Percentiles rank a stretch among this genome's conserved stretches.
Conservation (phyloP, 2,888 invertebrate species). For the Hyalella azteca region DNA sequence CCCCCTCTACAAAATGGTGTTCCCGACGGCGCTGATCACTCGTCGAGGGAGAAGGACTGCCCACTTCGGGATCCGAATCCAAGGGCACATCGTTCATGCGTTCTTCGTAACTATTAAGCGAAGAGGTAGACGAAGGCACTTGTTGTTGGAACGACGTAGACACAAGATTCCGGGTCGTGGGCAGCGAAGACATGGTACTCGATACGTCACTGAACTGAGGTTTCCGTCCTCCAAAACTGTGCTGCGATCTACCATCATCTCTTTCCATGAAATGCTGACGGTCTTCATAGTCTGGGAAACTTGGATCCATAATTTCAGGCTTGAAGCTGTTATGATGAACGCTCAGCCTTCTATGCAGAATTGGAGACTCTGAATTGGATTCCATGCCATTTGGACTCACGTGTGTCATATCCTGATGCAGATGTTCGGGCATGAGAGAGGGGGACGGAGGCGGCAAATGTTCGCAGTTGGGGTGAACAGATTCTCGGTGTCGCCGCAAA, state of each 20-base stretch:
- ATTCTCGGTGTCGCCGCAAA: conserved; percentile 59
- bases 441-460: conserved; percentile 57
- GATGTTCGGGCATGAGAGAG: conserved; percentile 9
- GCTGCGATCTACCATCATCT: not conserved
- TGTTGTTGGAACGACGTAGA: not conserved
- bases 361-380: conserved; percentile 1
- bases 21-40: not conserved
- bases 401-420: conserved; percentile 32
- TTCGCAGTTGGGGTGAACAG: conserved; percentile 58
- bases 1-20: conserved; percentile 23
- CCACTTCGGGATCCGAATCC: not conserved
- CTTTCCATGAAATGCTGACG: not conserved
- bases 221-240: not conserved
- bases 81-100: not conserved
- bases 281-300: not conserved
- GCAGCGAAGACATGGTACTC: not conserved
- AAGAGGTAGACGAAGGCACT: conserved; percentile 2
- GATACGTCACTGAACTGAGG: conserved; percentile 10
- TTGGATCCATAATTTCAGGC: not conserved
- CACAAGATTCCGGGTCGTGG: not conserved
- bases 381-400: not conserved
- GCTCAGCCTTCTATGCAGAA: conserved; percentile 9
- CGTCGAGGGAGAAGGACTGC: not conserved
- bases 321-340: not conserved
- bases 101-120: not conserved